phyloP scores from a whole-genome alignment of 1,140 invertebrate genomes.

The Cepaea nemoralis region DNA sequence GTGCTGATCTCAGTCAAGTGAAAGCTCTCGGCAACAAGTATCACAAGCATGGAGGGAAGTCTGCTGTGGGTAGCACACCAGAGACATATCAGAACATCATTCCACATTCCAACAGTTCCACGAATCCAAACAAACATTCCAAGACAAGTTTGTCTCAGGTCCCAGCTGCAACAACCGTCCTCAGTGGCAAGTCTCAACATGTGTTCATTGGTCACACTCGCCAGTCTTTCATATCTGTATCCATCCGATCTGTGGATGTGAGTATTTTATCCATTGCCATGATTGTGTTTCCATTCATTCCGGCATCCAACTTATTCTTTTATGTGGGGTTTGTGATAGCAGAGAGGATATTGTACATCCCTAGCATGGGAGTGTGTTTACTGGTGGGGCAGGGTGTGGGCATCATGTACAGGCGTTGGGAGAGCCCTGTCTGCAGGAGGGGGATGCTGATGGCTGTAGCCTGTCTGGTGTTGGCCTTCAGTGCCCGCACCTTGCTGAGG shows the following conservation, averaged over 20 bases:
- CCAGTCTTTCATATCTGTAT: neutral
- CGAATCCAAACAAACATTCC: neutral
- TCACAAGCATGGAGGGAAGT: neutral
- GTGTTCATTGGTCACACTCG: neutral
- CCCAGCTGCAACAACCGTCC: neutral
- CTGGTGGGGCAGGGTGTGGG: slow-evolving; percentile 78
- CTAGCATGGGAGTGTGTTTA: slow-evolving; percentile 97
- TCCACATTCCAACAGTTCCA: neutral
- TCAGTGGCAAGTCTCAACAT: neutral
- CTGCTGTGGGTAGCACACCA: neutral
- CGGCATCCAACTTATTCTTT: slow-evolving; percentile 97
- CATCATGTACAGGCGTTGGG: slow-evolving; percentile 46
- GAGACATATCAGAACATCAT: neutral
- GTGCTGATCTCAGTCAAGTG: neutral
- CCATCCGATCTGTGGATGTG: slow-evolving; percentile 46
- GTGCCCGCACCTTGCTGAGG: slow-evolving; percentile 83
- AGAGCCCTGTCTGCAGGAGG: slow-evolving; percentile 34
- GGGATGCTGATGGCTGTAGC: slow-evolving; percentile 70
- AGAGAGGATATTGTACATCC: slow-evolving; percentile 94
- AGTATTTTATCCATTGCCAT: slow-evolving; percentile 77
- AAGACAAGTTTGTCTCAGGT: neutral
- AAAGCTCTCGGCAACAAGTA: neutral
- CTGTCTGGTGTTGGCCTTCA: slow-evolving; percentile 78
- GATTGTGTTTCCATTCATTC: slow-evolving; percentile 91
- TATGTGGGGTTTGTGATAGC: slow-evolving; percentile 97